Conservation (phyloP, 2,797 vertebrate genomes). For the Rousettus madagascariensis region DNA sequence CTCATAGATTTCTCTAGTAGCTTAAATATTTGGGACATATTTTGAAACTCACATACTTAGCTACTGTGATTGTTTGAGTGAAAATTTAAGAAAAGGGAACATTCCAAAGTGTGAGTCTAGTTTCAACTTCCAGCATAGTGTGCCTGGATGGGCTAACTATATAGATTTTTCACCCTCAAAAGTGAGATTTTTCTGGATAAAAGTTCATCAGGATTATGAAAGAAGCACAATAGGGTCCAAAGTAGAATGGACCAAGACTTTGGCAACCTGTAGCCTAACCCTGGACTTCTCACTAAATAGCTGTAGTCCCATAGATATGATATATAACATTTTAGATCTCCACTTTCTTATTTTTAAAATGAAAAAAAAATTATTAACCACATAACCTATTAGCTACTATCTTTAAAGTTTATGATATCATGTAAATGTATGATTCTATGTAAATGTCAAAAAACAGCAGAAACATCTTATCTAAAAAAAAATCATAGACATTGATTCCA, state of each 20-base stretch:
- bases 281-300: neutral
- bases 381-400: neutral
- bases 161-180: neutral
- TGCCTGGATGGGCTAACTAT: neutral
- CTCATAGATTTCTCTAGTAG: neutral
- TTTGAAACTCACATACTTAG: slow-evolving; percentile 19
- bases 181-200: neutral
- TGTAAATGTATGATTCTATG: slow-evolving; percentile 9
- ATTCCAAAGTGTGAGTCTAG: neutral
- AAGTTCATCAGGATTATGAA: neutral
- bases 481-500: neutral
- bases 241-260: neutral
- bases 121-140: neutral
- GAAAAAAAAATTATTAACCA: neutral
- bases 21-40: neutral
- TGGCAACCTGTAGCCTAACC: neutral
- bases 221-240: neutral
- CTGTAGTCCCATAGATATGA: neutral
- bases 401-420: slow-evolving; percentile 10
- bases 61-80: neutral
- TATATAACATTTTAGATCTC: neutral
- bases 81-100: neutral
- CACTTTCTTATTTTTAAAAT: neutral
- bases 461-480: slow-evolving; percentile 12
- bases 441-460: neutral